Evolutionary conservation across 1,140 invertebrate genomes (phyloP).

Genomic region (Andrena cerasifolii): DNA sequence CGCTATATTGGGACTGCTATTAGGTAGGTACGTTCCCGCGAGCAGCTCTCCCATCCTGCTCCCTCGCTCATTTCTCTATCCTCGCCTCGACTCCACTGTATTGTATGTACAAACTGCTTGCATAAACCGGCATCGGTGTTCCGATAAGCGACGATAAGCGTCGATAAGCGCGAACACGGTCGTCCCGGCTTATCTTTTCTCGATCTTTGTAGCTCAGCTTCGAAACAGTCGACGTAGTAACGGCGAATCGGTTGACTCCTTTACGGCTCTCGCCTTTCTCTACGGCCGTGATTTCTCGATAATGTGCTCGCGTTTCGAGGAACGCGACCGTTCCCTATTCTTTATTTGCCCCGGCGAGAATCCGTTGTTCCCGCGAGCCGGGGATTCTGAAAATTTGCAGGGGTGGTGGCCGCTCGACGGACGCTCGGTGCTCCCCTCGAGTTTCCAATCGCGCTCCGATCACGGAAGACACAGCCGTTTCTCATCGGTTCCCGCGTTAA

Average conservation of each 20-base stretch:
- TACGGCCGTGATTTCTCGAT: background rate
- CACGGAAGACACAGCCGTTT: background rate
- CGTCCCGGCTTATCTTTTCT: background rate
- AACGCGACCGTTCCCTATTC: background rate
- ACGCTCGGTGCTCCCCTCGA: background rate
- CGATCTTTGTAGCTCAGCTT: background rate
- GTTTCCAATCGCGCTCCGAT: background rate
- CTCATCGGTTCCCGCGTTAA: background rate
- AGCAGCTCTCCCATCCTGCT: background rate
- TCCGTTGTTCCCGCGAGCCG: background rate
- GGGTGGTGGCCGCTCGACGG: too few species aligned
- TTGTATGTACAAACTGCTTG: background rate
- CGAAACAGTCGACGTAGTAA: background rate
- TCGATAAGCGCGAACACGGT: background rate
- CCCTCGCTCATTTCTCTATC: too few species aligned
- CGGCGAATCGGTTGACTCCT: background rate
- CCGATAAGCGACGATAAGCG: background rate
- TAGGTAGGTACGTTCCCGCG: slow-evolving; percentile 10
- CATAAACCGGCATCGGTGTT: slow-evolving; percentile 7
- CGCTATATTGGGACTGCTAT: slow-evolving; percentile 28
- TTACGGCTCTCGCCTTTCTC: background rate
- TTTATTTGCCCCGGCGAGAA: background rate
- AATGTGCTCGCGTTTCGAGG: background rate
- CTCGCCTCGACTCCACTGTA: background rate
- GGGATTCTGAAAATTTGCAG: background rate